Conservation (phyloP, 2,113 vertebrate genomes). For the Ardeotis arabs region DNA sequence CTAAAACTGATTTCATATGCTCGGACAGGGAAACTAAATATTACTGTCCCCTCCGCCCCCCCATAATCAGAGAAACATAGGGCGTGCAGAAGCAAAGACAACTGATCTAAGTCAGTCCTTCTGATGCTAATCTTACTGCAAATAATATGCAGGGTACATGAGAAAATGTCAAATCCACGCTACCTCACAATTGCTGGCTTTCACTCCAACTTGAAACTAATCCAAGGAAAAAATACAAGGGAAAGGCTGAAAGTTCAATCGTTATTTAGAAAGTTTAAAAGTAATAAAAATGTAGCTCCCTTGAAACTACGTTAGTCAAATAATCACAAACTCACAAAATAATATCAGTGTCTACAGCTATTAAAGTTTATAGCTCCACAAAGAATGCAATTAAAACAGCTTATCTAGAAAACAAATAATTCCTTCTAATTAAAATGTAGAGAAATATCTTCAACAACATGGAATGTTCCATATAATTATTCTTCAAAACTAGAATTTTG, state of each 20-base stretch:
- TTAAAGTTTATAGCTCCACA: conserved; percentile 22
- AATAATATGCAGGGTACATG: conserved; percentile 52
- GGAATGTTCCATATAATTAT: background rate
- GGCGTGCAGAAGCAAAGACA: background rate
- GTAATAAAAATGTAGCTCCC: conserved; percentile 24
- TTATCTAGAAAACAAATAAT: background rate
- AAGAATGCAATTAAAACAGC: conserved; percentile 5
- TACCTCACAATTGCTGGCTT: conserved; percentile 49
- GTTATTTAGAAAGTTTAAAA: conserved; percentile 13
- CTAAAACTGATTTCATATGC: background rate
- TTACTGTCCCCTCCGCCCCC: background rate
- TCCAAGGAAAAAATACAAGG: conserved; percentile 43
- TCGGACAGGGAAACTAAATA: conserved; percentile 9
- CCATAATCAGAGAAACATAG: background rate
- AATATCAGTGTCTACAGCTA: background rate
- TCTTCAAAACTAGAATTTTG: background rate
- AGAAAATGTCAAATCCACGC: conserved; percentile 39
- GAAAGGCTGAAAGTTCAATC: background rate
- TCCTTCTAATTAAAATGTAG: background rate
- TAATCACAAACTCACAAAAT: conserved; percentile 15
- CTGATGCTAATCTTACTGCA: conserved; percentile 60
- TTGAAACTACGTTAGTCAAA: background rate
- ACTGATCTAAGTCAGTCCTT: conserved; percentile 37
- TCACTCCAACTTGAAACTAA: conserved; percentile 42
- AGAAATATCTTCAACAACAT: background rate